Evolutionary conservation across 92 coral and sea anemone species (phyloP).

Genomic region (Parazoanthus swiftii): DNA sequence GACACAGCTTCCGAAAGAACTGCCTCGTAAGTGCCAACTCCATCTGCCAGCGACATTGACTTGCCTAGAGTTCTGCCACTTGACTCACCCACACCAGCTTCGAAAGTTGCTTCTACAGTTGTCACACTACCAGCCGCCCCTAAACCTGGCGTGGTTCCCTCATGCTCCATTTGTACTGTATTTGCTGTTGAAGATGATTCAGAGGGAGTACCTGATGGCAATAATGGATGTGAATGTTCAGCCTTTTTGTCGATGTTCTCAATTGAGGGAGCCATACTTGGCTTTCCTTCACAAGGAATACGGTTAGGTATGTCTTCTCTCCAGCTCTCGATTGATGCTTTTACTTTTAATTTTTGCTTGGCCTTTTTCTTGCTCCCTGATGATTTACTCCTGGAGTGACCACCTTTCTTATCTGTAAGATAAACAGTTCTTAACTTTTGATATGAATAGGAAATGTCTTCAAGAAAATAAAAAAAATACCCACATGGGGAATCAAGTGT

Average conservation of each 20-base stretch:
- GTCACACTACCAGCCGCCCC: background rate
- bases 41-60: background rate
- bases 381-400: constrained; percentile 55
- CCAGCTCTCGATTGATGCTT: constrained; percentile 22
- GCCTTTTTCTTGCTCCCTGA: constrained; percentile 69
- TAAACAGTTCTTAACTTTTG: no score
- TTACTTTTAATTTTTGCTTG: constrained; percentile 62
- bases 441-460: no score
- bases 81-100: background rate
- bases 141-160: background rate
- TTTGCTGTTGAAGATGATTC: background rate
- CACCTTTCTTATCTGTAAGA: constrained; percentile 47
- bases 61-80: background rate
- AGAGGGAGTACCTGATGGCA: background rate
- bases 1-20: background rate
- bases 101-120: background rate
- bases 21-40: background rate
- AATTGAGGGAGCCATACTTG: background rate
- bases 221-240: background rate
- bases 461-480: no score
- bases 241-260: background rate
- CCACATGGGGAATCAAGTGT: no score
- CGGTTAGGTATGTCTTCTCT: constrained; percentile 2
- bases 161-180: background rate
- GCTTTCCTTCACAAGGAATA: background rate